phyloP scores from a whole-genome alignment of 2,888 invertebrate species.

The Dilophus febrilis region DNA sequence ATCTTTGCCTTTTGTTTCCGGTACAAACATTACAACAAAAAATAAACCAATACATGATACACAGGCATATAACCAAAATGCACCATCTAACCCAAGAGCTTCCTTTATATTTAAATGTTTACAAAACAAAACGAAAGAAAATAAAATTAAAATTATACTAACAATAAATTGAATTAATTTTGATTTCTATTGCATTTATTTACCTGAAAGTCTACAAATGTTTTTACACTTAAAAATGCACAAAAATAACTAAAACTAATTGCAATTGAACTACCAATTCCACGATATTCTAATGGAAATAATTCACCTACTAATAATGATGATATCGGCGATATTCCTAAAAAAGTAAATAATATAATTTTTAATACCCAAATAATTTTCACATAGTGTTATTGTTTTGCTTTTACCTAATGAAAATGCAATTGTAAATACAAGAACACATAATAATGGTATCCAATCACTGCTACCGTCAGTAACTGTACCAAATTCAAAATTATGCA shows the following conservation, averaged over 20 bases:
- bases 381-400: neutral
- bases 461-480: constrained; percentile 35
- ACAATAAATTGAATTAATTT: too few relatives aligned
- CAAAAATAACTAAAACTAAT: constrained; percentile 75
- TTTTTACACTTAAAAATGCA: constrained; percentile 73
- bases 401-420: constrained; percentile 63
- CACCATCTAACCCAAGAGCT: constrained; percentile 58
- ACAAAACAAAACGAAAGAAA: constrained; percentile 8
- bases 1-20: constrained; percentile 81
- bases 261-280: constrained; percentile 74
- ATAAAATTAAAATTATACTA: neutral
- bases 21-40: constrained; percentile 72
- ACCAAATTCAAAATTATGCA: constrained; percentile 7
- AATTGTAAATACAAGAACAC: constrained; percentile 67
- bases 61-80: constrained; percentile 77
- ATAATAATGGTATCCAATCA: constrained; percentile 69
- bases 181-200: too few relatives aligned
- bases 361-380: neutral
- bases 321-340: constrained; percentile 62
- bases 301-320: constrained; percentile 71
- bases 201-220: constrained; percentile 62
- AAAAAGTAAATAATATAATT: too few relatives aligned
- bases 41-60: constrained; percentile 65
- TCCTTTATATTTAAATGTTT: constrained; percentile 24
- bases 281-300: constrained; percentile 66